These are phyloP conservation scores for Marcusenius ussheri DNA, from an alignment of 2,113 vertebrate genomes.

Conservation along the genomic window DNA sequence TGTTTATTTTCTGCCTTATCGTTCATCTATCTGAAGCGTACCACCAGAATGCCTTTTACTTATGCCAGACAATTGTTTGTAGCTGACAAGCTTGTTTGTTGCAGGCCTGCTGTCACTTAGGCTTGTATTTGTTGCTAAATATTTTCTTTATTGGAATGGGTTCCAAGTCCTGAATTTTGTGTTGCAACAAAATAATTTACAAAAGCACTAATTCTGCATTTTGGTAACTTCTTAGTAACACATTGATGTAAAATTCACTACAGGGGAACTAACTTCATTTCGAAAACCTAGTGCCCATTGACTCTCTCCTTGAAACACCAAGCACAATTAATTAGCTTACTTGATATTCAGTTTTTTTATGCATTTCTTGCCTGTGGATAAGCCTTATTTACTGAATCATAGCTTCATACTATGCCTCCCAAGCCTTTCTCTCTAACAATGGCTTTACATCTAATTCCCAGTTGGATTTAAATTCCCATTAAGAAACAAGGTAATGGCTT, in stretches of 20 bases:
- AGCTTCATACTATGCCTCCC: neutral
- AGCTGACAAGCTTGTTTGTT: neutral
- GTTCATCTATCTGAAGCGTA: neutral
- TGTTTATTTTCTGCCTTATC: neutral
- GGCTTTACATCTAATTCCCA: neutral
- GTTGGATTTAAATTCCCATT: neutral
- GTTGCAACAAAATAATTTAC: slow-evolving; percentile 24
- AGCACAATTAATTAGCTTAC: neutral
- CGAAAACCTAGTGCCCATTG: neutral
- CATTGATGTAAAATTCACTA: slow-evolving; percentile 17
- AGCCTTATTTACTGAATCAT: neutral
- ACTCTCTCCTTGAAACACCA: neutral
- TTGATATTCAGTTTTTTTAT: neutral
- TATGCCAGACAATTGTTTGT: neutral
- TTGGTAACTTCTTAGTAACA: neutral
- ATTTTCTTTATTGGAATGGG: neutral
- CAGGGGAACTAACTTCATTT: slow-evolving; percentile 1
- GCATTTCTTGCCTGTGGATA: neutral
- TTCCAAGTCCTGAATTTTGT: neutral
- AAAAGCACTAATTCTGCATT: slow-evolving; percentile 16
- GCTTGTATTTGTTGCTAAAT: neutral
- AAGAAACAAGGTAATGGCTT: slow-evolving; percentile 4
- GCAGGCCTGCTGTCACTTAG: neutral
- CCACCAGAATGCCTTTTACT: neutral
- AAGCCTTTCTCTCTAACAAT: neutral